A percentile compares a stretch with the other conserved stretches of the same genome.
Conservation (phyloP, 1,140 invertebrate species). For the Hyles euphorbiae region DNA sequence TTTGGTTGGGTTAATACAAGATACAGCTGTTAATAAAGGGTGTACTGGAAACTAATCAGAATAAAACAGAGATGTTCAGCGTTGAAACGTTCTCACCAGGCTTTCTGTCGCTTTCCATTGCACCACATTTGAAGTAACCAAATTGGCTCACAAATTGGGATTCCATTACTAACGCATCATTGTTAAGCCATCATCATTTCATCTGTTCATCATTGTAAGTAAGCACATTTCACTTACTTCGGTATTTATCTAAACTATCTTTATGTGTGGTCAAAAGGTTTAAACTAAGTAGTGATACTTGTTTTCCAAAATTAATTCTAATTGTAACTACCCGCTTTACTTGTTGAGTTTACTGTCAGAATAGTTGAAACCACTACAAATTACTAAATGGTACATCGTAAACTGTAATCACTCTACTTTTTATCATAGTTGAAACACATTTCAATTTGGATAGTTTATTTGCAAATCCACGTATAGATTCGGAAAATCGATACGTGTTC, state of each 20-base stretch:
- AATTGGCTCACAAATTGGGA: slow-evolving; percentile 74
- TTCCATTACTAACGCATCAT: slow-evolving; percentile 74
- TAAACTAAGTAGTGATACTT: neutral
- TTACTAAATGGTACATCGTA: too few relatives aligned
- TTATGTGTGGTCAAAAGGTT: slow-evolving; percentile 17
- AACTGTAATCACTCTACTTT: too few relatives aligned
- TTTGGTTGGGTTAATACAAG: slow-evolving; percentile 77
- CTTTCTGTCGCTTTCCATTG: slow-evolving; percentile 74
- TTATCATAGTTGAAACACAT: too few relatives aligned
- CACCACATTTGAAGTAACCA: slow-evolving; percentile 68
- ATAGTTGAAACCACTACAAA: too few relatives aligned
- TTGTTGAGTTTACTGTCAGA: too few relatives aligned
- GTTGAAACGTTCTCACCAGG: slow-evolving; percentile 47
- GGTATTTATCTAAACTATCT: slow-evolving; percentile 24
- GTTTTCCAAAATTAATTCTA: too few relatives aligned
- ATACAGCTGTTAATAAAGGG: slow-evolving; percentile 73
- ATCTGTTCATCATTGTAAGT: slow-evolving; percentile 70
- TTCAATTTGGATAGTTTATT: too few relatives aligned
- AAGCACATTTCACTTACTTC: slow-evolving; percentile 59
- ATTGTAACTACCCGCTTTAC: too few relatives aligned
- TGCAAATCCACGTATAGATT: too few relatives aligned
- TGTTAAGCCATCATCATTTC: slow-evolving; percentile 68
- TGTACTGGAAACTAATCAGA: slow-evolving; percentile 73
- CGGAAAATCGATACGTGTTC: too few relatives aligned
- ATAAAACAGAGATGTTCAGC: slow-evolving; percentile 40